A percentile compares a stretch with the other conserved stretches of the same genome.
Evolutionary conservation across 1,140 invertebrate species (phyloP).

Genomic region (Macrobrachium rosenbergii): DNA sequence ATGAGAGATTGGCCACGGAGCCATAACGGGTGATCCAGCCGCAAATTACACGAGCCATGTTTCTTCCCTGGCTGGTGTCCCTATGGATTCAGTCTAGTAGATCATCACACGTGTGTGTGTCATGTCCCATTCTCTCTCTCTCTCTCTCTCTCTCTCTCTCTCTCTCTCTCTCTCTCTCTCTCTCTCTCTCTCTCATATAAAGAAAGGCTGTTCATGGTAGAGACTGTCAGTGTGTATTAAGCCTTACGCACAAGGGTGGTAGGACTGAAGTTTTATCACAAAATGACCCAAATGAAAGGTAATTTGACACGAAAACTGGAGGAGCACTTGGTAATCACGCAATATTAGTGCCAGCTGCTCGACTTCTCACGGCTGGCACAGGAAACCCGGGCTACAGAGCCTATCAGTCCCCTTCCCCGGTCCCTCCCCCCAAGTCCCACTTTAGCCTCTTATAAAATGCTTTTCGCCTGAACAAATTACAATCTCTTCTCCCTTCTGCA

Average conservation of each 20-base stretch:
- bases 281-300: background rate
- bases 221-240: background rate
- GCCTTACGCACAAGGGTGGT: background rate
- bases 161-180: background rate
- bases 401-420: too few relatives aligned
- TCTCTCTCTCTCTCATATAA: background rate
- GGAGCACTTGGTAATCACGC: constrained; percentile 48
- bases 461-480: too few relatives aligned
- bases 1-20: background rate
- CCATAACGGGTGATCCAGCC: constrained; percentile 8
- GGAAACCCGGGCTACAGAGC: too few relatives aligned
- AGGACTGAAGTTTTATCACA: background rate
- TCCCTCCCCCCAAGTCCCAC: too few relatives aligned
- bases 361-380: constrained; percentile 31
- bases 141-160: background rate
- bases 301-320: constrained; percentile 55
- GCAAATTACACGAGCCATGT: background rate
- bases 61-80: background rate
- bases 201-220: background rate
- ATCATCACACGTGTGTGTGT: constrained; percentile 16
- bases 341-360: constrained; percentile 38
- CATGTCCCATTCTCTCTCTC: too few relatives aligned
- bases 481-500: too few relatives aligned
- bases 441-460: too few relatives aligned
- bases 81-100: constrained; percentile 40